Percentiles rank a stretch among this genome's conserved stretches.
Conservation (phyloP, 2,888 invertebrate species). For the Dichetophora obliterata region DNA sequence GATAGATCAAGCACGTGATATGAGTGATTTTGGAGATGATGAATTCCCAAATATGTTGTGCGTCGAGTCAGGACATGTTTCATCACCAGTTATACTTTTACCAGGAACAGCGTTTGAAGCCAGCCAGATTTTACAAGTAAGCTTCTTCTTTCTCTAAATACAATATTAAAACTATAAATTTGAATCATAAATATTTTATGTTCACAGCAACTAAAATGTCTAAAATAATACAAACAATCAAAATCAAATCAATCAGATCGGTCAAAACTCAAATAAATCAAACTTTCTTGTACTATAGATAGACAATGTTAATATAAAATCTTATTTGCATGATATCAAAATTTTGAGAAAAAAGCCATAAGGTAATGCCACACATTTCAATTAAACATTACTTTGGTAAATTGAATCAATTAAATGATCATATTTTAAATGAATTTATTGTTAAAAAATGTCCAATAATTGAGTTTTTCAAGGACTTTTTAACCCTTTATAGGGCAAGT, state of each 20-base stretch:
- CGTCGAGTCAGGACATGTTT: constrained; percentile 93
- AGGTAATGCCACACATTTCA: background rate
- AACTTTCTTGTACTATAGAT: background rate
- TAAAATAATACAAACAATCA: constrained; percentile 31
- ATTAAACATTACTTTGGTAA: background rate
- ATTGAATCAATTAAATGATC: too few relatives aligned
- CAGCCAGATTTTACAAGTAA: constrained; percentile 88
- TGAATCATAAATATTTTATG: background rate
- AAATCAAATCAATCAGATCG: too few relatives aligned
- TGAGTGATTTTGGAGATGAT: constrained; percentile 95
- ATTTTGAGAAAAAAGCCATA: background rate
- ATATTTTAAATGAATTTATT: too few relatives aligned
- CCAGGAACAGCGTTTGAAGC: constrained; percentile 94
- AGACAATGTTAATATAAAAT: too few relatives aligned
- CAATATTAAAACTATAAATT: background rate
- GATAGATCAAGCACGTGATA: constrained; percentile 92
- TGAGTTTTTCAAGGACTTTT: too few relatives aligned
- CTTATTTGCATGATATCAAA: too few relatives aligned
- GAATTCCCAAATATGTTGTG: constrained; percentile 97
- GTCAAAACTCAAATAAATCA: background rate
- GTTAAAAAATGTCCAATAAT: too few relatives aligned
- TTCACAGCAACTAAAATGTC: constrained; percentile 54
- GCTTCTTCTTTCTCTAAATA: constrained; percentile 2
- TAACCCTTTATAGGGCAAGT: too few relatives aligned
- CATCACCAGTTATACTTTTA: constrained; percentile 86